Percentiles rank a stretch among this genome's conserved stretches.
Conservation (phyloP, 2,888 invertebrate species). For the Tetranychus piercei region DNA sequence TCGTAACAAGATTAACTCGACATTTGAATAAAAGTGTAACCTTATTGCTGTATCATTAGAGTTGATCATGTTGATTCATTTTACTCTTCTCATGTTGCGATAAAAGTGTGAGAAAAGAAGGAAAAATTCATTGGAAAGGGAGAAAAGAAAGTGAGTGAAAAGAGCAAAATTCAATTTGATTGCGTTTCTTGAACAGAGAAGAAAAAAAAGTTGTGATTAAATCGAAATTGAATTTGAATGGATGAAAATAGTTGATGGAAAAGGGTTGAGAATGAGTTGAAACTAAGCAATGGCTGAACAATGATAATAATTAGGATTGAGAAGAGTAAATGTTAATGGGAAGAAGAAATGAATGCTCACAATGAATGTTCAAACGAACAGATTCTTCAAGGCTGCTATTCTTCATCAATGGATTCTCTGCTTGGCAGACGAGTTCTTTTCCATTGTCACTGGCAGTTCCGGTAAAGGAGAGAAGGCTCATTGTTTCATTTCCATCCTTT, state of each 20-base stretch:
- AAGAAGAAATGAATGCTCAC: constrained; percentile 24
- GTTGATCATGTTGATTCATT: not conserved
- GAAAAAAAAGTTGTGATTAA: not conserved
- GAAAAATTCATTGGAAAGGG: not conserved
- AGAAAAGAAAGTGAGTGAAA: not conserved
- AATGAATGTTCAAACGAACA: constrained; percentile 28
- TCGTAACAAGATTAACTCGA: not conserved
- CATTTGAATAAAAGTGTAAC: not conserved
- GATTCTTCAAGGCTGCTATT: constrained; percentile 28
- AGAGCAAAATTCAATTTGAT: not conserved
- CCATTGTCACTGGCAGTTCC: constrained; percentile 29
- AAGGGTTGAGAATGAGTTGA: no score
- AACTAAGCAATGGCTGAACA: no score
- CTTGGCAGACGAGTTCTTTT: constrained; percentile 28
- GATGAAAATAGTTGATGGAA: no score
- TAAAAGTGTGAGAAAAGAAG: not conserved
- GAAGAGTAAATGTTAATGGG: not conserved
- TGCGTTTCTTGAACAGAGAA: not conserved
- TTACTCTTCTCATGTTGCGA: not conserved
- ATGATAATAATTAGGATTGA: not conserved
- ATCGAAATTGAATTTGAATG: no score
- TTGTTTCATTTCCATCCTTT: constrained; percentile 27
- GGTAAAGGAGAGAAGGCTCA: constrained; percentile 26
- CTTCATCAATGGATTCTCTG: constrained; percentile 28
- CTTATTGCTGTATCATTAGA: not conserved